A percentile compares a stretch with the other conserved stretches of the same genome.
Evolutionary conservation across 2,888 invertebrate species (phyloP).

Genomic region (Oegoconia quadripuncta): DNA sequence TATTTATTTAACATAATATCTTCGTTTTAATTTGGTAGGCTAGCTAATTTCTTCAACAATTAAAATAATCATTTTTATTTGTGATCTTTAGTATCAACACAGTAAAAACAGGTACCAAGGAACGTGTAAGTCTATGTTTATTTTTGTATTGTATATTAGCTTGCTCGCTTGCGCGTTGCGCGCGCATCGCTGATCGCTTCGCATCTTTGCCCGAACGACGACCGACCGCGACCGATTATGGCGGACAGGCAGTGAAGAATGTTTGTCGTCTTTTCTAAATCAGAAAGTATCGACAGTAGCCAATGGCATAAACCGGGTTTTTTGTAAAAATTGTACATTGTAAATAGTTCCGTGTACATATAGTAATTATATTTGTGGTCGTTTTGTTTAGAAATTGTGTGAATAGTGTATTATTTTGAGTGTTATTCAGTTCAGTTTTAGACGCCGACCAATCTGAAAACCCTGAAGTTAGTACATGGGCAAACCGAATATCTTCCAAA

Average conservation of each 20-base stretch:
- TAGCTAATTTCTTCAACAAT: too few relatives aligned
- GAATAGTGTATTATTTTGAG: slow-evolving; percentile 81
- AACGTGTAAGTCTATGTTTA: slow-evolving; percentile 47
- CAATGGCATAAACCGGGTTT: slow-evolving; percentile 83
- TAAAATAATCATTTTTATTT: too few relatives aligned
- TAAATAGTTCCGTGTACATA: slow-evolving; percentile 86
- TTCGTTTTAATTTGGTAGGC: too few relatives aligned
- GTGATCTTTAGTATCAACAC: too few relatives aligned
- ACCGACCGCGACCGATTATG: slow-evolving; percentile 74
- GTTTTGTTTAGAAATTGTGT: slow-evolving; percentile 80
- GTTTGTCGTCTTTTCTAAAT: slow-evolving; percentile 76
- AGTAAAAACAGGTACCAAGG: slow-evolving; percentile 9
- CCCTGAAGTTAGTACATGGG: slow-evolving; percentile 66
- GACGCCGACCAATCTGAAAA: slow-evolving; percentile 77
- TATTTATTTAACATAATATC: too few relatives aligned
- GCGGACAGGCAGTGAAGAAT: slow-evolving; percentile 76
- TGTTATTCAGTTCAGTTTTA: slow-evolving; percentile 79
- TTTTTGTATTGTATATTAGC: slow-evolving; percentile 43
- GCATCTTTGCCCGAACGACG: slow-evolving; percentile 59
- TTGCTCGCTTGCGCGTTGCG: slow-evolving; percentile 78
- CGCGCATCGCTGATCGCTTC: slow-evolving; percentile 74
- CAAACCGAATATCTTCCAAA: slow-evolving; percentile 54
- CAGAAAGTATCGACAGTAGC: slow-evolving; percentile 82
- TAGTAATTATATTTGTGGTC: slow-evolving; percentile 84
- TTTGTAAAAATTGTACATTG: slow-evolving; percentile 84